These are phyloP conservation scores for Nasonia oneida DNA, from an alignment of 2,888 invertebrate genomes.

Conservation along the genomic window DNA sequence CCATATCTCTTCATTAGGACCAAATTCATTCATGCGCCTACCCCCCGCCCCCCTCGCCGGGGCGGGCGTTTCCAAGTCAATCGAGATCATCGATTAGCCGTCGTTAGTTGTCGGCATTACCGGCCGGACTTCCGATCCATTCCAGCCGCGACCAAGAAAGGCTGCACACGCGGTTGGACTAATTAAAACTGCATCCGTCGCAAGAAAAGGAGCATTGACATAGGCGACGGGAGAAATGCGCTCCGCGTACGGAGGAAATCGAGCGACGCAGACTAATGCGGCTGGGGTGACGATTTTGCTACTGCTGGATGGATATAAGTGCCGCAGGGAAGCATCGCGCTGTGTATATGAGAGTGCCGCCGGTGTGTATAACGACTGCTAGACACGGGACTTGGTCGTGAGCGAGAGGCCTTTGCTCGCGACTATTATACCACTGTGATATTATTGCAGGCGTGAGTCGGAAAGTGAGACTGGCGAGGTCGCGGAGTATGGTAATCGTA, in stretches of 20 bases:
- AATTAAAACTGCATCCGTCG: constrained; percentile 45
- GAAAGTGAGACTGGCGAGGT: background rate
- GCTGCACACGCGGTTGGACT: constrained; percentile 30
- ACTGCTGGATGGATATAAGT: background rate
- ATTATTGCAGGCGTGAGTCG: background rate
- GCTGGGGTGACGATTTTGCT: background rate
- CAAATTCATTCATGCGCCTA: background rate
- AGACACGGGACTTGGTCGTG: background rate
- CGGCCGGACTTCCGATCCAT: background rate
- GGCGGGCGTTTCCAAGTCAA: background rate
- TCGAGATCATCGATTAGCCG: too few species aligned
- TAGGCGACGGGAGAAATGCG: constrained; percentile 23
- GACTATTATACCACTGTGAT: background rate
- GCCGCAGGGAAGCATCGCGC: background rate
- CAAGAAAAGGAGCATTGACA: background rate
- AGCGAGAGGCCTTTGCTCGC: background rate
- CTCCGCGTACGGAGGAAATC: constrained; percentile 45
- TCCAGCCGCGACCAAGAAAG: constrained; percentile 26
- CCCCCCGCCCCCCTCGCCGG: background rate
- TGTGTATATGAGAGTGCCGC: background rate
- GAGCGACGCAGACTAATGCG: constrained; percentile 47
- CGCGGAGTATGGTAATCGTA: too few species aligned
- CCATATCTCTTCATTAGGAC: background rate
- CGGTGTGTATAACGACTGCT: background rate
- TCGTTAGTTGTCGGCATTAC: background rate